Conservation (phyloP, 1,140 invertebrate species). For the Atta texana region DNA sequence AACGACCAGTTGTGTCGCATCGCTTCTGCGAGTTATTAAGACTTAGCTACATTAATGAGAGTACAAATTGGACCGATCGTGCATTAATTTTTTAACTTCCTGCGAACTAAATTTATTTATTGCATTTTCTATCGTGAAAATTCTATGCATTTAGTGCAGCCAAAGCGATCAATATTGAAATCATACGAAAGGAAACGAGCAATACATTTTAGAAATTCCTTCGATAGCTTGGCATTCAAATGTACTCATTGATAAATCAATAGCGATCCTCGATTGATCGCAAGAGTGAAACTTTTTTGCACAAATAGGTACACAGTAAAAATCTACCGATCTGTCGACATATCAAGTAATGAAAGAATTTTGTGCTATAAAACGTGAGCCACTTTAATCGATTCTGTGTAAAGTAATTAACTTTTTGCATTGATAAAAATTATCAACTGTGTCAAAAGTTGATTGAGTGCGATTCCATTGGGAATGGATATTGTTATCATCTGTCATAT, state of each 20-base stretch:
- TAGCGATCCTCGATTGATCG: background rate
- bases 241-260: background rate
- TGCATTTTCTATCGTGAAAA: conserved; percentile 35
- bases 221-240: background rate
- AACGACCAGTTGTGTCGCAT: background rate
- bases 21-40: background rate
- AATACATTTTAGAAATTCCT: conserved; percentile 1
- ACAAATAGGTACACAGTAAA: background rate
- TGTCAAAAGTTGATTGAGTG: conserved; percentile 19
- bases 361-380: background rate
- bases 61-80: conserved; percentile 10
- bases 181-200: conserved; percentile 28
- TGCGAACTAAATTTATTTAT: conserved; percentile 33
- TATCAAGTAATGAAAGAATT: conserved; percentile 44
- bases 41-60: background rate
- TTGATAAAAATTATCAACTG: conserved; percentile 44
- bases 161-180: conserved; percentile 20
- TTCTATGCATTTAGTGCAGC: conserved; percentile 4
- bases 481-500: background rate
- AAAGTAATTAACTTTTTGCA: conserved; percentile 40
- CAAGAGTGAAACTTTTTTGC: conserved; percentile 1
- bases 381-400: conserved; percentile 17
- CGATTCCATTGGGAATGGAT: background rate
- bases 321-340: conserved; percentile 25
- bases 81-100: background rate